Conservation (phyloP, 2,113 vertebrate species). For the Tamias sibiricus region DNA sequence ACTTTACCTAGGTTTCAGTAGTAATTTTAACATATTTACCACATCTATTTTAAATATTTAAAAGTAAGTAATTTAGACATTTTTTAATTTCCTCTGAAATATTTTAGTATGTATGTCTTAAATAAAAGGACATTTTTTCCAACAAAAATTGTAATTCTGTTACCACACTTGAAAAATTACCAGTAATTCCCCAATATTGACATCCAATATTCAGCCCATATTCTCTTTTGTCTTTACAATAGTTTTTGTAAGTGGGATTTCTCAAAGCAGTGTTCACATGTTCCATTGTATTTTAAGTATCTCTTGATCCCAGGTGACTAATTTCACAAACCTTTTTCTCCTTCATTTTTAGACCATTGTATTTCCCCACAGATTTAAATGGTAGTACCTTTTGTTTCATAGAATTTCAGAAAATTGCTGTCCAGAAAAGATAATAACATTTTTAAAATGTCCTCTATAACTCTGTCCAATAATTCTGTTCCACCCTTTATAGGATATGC, state of each 20-base stretch:
- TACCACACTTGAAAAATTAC: constrained; percentile 24
- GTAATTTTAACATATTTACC: constrained; percentile 18
- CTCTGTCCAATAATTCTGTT: not conserved
- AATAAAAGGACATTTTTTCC: constrained; percentile 8
- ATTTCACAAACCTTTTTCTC: not conserved
- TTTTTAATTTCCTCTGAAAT: constrained; percentile 28
- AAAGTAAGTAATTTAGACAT: constrained; percentile 19
- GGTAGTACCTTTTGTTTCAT: not conserved
- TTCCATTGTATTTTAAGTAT: not conserved
- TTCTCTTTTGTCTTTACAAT: constrained; percentile 14
- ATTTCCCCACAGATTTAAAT: constrained; percentile 6
- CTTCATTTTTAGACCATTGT: constrained; percentile 5
- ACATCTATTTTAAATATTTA: not conserved
- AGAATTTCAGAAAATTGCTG: not conserved
- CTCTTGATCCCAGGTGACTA: not conserved
- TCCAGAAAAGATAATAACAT: constrained; percentile 5
- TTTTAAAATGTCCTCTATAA: not conserved
- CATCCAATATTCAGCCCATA: not conserved
- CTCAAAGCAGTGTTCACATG: not conserved
- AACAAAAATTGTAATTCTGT: not conserved
- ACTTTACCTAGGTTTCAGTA: not conserved
- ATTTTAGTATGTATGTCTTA: constrained; percentile 20
- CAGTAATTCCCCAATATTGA: not conserved
- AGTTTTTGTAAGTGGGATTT: not conserved
- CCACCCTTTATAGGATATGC: not conserved